Evolutionary conservation across 2,113 vertebrate genomes (phyloP), one percentile per base, ranked within the genome.

Genomic region (Romanogobio albipinnatus): DNA sequence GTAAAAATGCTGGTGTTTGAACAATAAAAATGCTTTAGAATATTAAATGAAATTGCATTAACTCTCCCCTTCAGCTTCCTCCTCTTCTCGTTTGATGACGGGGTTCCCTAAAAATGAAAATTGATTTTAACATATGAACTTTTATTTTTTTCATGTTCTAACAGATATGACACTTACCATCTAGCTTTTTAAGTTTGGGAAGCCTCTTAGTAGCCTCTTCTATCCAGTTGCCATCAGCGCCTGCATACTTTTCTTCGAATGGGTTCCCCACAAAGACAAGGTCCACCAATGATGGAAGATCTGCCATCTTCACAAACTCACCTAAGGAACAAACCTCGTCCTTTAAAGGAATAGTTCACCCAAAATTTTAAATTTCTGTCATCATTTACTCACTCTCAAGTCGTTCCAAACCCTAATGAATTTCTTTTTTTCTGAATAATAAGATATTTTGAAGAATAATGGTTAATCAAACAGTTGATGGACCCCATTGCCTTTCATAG

Each of bases 241-340:
- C 29, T 29, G 96, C 91, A 2, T 96, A 93, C 74, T 98, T 99
- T 90, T 99, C 97, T 88, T 99, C 96, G 36, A 99, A 91, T 3
- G 98, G 98, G 87, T 99, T 99, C 61, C 97, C 97, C 24, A 98
- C 96, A 92, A 99, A 99, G 85, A 99, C 96, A 91, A 99, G 94
- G 85, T 99, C 98, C 66, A 91, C 95, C 13, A 99, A 91, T 68
- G 93, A 93, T 0, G 96, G 96, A 83, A 99, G 90, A 22, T 98
- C 97, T 74, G 96, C 95, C 83, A 99, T 90, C 88, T 96, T 97
- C 86, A 90, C 88, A 92, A 99, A 99, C 92, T 99, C 98, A 64
- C 92, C 96, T 96, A 87, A 81, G 92, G 90, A 39, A 51, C 71
- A 29, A 61, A 93, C 29, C 5, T 29, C 19, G 17, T 45, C 3